phyloP scores from a whole-genome alignment of 2,797 vertebrate genomes.

The Eulemur mongoz region DNA sequence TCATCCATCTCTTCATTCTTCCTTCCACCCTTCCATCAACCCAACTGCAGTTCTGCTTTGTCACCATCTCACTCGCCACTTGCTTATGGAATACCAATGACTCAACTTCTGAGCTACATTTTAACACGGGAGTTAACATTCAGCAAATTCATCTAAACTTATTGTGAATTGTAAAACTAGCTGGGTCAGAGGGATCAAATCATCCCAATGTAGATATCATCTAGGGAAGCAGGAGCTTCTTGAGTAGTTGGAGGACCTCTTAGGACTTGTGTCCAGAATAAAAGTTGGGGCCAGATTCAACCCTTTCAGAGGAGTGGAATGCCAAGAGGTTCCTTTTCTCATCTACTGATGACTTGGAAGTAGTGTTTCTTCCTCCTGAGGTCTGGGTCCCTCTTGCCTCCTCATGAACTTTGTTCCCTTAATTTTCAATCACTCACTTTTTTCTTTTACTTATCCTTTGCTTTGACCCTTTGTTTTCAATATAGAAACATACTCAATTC shows the following conservation, averaged over 20 bases:
- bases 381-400: not conserved
- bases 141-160: not conserved
- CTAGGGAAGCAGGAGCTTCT: not conserved
- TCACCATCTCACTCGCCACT: not conserved
- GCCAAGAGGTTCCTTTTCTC: not conserved
- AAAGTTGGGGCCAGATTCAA: not conserved
- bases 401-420: not conserved
- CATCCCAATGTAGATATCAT: not conserved
- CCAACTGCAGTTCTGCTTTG: not conserved
- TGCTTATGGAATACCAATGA: not conserved
- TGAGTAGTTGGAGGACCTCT: not conserved
- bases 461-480: not conserved
- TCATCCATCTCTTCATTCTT: not conserved
- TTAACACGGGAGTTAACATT: not conserved
- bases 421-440: not conserved
- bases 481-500: not conserved
- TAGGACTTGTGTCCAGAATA: not conserved
- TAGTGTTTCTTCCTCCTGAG: not conserved
- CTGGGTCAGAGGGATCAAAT: not conserved
- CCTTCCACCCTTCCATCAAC: not conserved
- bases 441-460: not conserved
- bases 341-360: not conserved
- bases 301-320: not conserved
- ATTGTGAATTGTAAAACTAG: not conserved
- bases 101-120: not conserved